phyloP scores from a whole-genome alignment of 2,113 vertebrate species.

The Nothobranchius furzeri region DNA sequence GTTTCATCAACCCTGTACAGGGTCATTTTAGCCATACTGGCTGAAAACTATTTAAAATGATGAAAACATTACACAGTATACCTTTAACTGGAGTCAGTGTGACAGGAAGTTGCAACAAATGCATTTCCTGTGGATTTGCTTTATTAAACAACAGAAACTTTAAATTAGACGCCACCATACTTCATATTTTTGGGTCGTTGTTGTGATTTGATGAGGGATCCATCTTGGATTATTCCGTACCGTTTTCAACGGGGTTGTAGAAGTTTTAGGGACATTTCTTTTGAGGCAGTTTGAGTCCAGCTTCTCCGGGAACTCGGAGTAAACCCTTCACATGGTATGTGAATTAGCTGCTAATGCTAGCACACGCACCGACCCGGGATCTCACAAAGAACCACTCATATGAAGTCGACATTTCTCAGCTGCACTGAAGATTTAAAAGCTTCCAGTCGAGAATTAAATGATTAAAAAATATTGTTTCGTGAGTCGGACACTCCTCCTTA shows the following conservation, averaged over 20 bases:
- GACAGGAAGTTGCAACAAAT: not conserved
- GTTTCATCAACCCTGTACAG: no score
- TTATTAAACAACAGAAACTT: not conserved
- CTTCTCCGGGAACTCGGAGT: slow-evolving; percentile 30
- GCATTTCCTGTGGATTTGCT: not conserved
- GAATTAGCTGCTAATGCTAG: slow-evolving; percentile 50
- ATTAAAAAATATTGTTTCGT: no score
- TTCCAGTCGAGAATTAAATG: not conserved
- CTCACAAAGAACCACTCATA: slow-evolving; percentile 65
- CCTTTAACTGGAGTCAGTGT: not conserved
- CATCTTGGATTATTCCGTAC: not conserved
- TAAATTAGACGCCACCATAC: no score
- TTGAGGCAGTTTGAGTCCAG: slow-evolving; percentile 21
- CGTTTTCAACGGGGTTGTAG: not conserved
- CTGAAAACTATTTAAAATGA: no score
- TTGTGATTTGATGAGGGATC: not conserved
- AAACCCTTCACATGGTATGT: slow-evolving; percentile 46
- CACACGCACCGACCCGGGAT: slow-evolving; percentile 9
- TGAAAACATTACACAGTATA: no score
- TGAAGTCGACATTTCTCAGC: slow-evolving; percentile 21
- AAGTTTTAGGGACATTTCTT: not conserved
- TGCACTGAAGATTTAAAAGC: slow-evolving; percentile 1
- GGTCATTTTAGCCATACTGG: no score
- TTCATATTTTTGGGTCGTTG: no score
- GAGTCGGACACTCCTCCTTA: no score